A percentile compares a stretch with the other conserved stretches of the same genome.
Conservation (phyloP, 2,888 invertebrate species). For the Chrysolina americana region DNA sequence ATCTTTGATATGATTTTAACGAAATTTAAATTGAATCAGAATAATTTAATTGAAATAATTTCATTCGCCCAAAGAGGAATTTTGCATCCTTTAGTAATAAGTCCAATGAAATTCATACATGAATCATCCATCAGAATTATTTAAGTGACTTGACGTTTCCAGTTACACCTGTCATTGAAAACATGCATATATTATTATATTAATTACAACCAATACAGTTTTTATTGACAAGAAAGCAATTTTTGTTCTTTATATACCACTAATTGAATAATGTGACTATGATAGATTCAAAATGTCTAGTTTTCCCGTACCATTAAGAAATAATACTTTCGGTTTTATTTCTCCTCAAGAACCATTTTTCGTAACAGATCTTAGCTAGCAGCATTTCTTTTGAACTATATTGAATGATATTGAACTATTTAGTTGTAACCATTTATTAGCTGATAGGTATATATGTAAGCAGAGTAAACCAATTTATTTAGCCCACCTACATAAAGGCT, state of each 20-base stretch:
- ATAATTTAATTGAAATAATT: no score
- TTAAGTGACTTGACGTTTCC: slow-evolving; percentile 1
- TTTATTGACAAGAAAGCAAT: neutral
- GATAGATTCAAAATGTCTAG: slow-evolving; percentile 13
- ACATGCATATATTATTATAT: slow-evolving; percentile 13
- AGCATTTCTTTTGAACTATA: neutral
- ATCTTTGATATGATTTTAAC: no score
- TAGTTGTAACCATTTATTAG: slow-evolving; percentile 8
- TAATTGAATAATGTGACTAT: slow-evolving; percentile 2
- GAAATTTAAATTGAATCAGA: no score
- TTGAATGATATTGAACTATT: slow-evolving; percentile 3
- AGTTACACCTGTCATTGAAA: slow-evolving; percentile 1
- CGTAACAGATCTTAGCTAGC: neutral
- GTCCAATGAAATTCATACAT: no score
- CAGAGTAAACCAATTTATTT: slow-evolving; percentile 18
- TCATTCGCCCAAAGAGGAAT: no score
- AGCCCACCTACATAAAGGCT: slow-evolving; percentile 12
- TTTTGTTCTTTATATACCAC: slow-evolving; percentile 10
- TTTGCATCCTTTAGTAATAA: no score
- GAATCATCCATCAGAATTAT: neutral
- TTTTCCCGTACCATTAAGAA: slow-evolving; percentile 10
- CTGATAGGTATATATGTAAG: slow-evolving; percentile 15
- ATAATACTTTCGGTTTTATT: slow-evolving; percentile 4
- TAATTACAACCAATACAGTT: neutral
- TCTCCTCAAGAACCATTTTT: slow-evolving; percentile 1